Conservation (phyloP, 2,888 invertebrate species). For the Tortricodes alternella region DNA sequence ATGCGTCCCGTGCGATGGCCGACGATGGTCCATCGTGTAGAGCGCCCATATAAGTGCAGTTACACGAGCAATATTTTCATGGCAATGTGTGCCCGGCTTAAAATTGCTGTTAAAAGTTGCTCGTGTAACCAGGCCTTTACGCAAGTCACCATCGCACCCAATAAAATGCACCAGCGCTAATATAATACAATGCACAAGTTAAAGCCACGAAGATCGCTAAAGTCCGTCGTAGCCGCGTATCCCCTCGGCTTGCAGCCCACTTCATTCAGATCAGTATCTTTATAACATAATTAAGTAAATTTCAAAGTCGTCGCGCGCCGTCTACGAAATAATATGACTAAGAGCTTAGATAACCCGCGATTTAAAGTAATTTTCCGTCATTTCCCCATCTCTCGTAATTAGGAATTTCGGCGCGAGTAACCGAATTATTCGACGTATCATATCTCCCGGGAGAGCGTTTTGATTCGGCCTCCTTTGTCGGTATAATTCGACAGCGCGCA, state of each 20-base stretch:
- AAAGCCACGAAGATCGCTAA: constrained; percentile 44
- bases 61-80: too few species aligned
- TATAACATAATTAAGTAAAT: constrained; percentile 73
- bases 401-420: constrained; percentile 53
- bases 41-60: too few species aligned
- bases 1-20: too few species aligned
- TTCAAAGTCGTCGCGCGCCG: constrained; percentile 62
- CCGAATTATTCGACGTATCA: constrained; percentile 49
- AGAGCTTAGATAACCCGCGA: constrained; percentile 62
- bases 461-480: constrained; percentile 41
- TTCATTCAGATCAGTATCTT: constrained; percentile 68
- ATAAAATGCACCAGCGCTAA: constrained; percentile 30
- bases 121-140: too few species aligned
- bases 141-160: constrained; percentile 14
- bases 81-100: too few species aligned
- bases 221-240: constrained; percentile 47
- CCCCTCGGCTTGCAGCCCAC: constrained; percentile 45
- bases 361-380: constrained; percentile 63
- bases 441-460: constrained; percentile 41
- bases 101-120: too few species aligned
- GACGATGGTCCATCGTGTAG: too few species aligned
- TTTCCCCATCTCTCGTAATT: constrained; percentile 60
- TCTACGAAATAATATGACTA: constrained; percentile 65
- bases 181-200: constrained; percentile 40
- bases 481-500: constrained; percentile 42